These are phyloP conservation scores for Scytalopus superciliaris DNA, from an alignment of 2,113 vertebrate species.

Conservation along the genomic window DNA sequence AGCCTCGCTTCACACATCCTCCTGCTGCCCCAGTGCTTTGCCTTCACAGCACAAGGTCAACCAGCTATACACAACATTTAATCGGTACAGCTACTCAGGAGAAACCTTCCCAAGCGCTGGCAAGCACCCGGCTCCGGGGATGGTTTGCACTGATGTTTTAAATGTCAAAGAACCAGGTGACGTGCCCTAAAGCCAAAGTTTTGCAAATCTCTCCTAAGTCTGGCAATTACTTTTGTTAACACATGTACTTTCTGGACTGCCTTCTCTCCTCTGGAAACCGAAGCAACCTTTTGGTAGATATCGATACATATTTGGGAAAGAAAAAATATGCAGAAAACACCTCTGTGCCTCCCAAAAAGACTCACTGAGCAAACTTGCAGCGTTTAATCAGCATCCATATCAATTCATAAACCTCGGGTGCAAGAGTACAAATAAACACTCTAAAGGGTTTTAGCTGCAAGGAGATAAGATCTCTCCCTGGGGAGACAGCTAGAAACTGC, in stretches of 20 bases:
- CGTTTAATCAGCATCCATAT: conserved; percentile 46
- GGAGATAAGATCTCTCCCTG: conserved; percentile 80
- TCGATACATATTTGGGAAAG: not conserved
- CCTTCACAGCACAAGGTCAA: not conserved
- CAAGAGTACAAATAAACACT: conserved; percentile 75
- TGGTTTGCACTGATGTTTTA: rapidly evolving
- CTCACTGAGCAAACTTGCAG: not conserved
- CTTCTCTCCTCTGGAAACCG: not conserved
- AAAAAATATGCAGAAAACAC: not conserved
- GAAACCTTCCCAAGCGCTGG: not conserved
- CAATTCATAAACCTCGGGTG: conserved; percentile 63
- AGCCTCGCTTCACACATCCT: not conserved
- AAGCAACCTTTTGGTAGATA: not conserved
- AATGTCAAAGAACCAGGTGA: not conserved
- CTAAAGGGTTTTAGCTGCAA: conserved; percentile 67
- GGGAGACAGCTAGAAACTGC: conserved; percentile 76
- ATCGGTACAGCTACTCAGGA: not conserved
- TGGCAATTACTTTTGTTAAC: not conserved
- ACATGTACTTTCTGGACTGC: not conserved
- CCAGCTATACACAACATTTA: not conserved
- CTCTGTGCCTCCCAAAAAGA: not conserved
- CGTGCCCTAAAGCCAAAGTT: not conserved
- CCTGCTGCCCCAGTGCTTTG: not conserved
- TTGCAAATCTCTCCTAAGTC: not conserved
- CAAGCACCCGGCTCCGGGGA: rapidly evolving